Percentiles rank a stretch among this genome's conserved stretches.
phyloP scores from a whole-genome alignment of 2,797 vertebrate genomes.

The Clarias pachynema region DNA sequence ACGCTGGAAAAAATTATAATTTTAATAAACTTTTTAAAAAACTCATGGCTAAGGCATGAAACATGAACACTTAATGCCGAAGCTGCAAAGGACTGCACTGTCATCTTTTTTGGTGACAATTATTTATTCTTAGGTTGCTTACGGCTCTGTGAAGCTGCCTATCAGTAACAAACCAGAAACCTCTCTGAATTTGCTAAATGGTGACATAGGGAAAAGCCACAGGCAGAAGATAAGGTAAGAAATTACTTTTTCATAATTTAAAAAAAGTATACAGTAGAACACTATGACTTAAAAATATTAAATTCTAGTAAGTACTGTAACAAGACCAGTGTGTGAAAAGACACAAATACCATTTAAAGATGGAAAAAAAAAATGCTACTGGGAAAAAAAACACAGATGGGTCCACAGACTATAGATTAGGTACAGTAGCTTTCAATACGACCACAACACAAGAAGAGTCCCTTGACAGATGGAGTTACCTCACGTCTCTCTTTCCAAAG shows the following conservation, averaged over 20 bases:
- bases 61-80: not conserved
- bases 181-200: conserved; percentile 20
- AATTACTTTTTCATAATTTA: not conserved
- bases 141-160: conserved; percentile 16
- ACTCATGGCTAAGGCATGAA: not conserved
- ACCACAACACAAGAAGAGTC: not conserved
- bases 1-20: not conserved
- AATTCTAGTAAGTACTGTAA: not conserved
- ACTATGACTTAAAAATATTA: not conserved
- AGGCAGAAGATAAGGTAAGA: conserved; percentile 31
- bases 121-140: conserved; percentile 38
- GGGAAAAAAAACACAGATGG: conserved; percentile 11
- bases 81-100: conserved; percentile 3
- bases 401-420: conserved; percentile 30
- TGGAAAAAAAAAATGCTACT: not conserved
- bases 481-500: not conserved
- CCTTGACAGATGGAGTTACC: conserved; percentile 25
- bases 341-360: not conserved
- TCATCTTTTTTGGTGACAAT: conserved; percentile 32
- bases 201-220: conserved; percentile 8
- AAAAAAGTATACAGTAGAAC: conserved; percentile 1
- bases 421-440: conserved; percentile 14
- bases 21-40: not conserved
- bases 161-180: conserved; percentile 23
- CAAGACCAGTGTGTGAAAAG: not conserved